These are phyloP conservation scores for Cyrtodaria siliqua DNA, from an alignment of 2,888 invertebrate species.

Conservation along the genomic window DNA sequence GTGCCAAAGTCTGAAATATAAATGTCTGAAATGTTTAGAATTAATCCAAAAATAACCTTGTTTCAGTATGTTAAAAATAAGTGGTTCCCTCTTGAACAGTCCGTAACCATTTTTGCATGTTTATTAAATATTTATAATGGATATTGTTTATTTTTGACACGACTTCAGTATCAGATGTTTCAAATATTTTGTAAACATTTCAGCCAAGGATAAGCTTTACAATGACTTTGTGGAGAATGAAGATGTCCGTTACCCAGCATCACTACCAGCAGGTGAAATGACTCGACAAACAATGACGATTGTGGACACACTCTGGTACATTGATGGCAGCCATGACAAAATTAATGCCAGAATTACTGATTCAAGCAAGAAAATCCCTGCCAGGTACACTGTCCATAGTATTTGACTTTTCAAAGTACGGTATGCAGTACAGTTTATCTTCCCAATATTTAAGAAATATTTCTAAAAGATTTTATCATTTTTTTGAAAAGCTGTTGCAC, in stretches of 20 bases:
- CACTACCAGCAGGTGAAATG: background rate
- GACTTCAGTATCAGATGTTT: no score
- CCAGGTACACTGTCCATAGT: constrained; percentile 5
- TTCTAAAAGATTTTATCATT: background rate
- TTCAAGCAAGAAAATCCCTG: constrained; percentile 5
- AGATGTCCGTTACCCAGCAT: constrained; percentile 2
- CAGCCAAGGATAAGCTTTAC: no score
- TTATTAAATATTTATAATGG: no score
- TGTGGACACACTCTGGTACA: constrained; percentile 14
- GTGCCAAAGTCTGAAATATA: no score
- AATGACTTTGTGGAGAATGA: constrained; percentile 10
- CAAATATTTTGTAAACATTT: no score
- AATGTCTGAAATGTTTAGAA: no score
- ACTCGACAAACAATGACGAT: constrained; percentile 7
- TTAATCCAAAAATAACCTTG: no score
- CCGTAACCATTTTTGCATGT: no score
- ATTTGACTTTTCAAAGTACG: constrained; percentile 1
- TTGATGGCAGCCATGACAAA: constrained; percentile 20
- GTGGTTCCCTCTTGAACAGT: no score
- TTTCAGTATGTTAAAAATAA: no score
- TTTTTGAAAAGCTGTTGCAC: no score
- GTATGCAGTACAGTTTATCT: constrained; percentile 7
- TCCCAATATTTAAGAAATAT: constrained; percentile 5
- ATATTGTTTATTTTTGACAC: no score
- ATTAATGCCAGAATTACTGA: constrained; percentile 7